phyloP scores from a whole-genome alignment of 2,797 vertebrate genomes.

The Falco cherrug region DNA sequence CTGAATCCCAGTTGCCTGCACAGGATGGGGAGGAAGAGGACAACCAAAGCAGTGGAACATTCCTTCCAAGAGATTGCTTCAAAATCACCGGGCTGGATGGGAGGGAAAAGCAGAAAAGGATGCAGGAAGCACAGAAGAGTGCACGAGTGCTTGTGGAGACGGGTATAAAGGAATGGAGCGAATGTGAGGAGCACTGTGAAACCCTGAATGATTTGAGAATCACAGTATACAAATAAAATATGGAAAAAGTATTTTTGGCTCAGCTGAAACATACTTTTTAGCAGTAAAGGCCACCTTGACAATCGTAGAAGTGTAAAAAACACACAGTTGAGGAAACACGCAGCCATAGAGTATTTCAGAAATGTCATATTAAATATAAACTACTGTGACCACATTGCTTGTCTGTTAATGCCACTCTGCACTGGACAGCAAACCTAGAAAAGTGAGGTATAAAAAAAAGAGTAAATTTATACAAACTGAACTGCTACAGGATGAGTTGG shows the following conservation, averaged over 20 bases:
- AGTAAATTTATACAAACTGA: background rate
- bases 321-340: background rate
- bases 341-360: background rate
- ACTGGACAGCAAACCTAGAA: background rate
- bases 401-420: background rate
- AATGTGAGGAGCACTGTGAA: background rate
- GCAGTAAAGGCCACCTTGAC: background rate
- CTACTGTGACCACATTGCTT: background rate
- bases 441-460: background rate
- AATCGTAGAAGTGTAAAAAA: background rate
- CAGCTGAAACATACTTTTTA: background rate
- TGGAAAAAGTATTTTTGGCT: background rate
- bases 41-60: background rate
- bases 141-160: accelerated
- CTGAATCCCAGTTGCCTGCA: background rate
- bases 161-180: background rate
- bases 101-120: background rate
- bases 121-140: background rate
- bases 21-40: background rate
- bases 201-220: background rate
- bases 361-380: background rate
- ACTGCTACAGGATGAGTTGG: background rate
- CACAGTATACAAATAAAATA: background rate
- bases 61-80: background rate
- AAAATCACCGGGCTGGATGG: background rate